These are phyloP conservation scores for Perca flavescens DNA, from an alignment of 2,113 vertebrate species.

Conservation along the genomic window DNA sequence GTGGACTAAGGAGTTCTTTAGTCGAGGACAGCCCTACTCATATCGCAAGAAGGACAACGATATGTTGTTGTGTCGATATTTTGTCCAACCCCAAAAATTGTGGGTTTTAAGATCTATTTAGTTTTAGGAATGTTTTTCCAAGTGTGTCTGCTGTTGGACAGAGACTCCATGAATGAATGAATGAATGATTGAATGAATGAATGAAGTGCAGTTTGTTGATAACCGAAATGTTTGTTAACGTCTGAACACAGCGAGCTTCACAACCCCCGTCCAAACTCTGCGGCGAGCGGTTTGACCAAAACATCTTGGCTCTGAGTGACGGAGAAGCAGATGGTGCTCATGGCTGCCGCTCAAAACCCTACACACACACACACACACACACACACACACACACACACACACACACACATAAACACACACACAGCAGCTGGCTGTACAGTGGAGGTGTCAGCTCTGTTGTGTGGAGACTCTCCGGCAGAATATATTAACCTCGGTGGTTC, in stretches of 20 bases:
- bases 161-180: neutral
- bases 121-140: neutral
- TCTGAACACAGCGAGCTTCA: constrained; percentile 49
- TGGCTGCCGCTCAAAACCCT: constrained; percentile 82
- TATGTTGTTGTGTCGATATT: too few species aligned
- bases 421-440: constrained; percentile 88
- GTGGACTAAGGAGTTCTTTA: too few species aligned
- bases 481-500: constrained; percentile 89
- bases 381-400: constrained; percentile 38
- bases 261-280: constrained; percentile 62
- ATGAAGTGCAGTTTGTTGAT: neutral
- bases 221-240: constrained; percentile 38
- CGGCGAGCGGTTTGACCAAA: constrained; percentile 79
- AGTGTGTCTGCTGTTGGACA: neutral
- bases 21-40: too few species aligned
- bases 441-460: constrained; percentile 91
- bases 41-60: too few species aligned
- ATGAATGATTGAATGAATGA: neutral
- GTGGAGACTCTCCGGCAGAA: constrained; percentile 89
- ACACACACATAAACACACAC: neutral
- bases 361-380: constrained; percentile 55
- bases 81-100: too few species aligned
- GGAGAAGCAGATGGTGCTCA: constrained; percentile 94
- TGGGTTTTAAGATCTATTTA: neutral
- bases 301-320: constrained; percentile 92